phyloP scores from a whole-genome alignment of 2,113 vertebrate genomes.

The Protobothrops mucrosquamatus region DNA sequence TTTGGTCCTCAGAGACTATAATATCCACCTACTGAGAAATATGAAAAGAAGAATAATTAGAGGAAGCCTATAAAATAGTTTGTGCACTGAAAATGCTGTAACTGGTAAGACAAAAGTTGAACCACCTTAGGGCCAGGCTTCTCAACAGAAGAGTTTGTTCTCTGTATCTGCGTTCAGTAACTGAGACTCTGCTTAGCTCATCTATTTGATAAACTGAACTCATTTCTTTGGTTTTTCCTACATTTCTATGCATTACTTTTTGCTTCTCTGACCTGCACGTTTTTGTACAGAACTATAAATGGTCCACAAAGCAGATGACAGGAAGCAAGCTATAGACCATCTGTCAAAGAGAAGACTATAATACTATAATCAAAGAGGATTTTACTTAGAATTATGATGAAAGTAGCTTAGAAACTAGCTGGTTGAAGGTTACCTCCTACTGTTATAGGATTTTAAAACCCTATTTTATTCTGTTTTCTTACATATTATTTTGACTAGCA shows the following conservation, averaged over 20 bases:
- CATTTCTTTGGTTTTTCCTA: conserved; percentile 30
- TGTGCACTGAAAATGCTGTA: not conserved
- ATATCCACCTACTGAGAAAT: not conserved
- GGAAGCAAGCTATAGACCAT: conserved; percentile 46
- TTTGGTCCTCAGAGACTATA: not conserved
- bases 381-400: conserved; percentile 48
- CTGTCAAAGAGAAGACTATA: conserved; percentile 43
- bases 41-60: conserved; percentile 24
- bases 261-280: conserved; percentile 21
- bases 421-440: conserved; percentile 44
- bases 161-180: not conserved
- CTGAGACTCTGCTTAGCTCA: not conserved
- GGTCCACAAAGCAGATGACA: conserved; percentile 8
- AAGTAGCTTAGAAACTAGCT: conserved; percentile 56
- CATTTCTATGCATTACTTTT: not conserved
- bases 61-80: conserved; percentile 6
- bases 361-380: conserved; percentile 58
- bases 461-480: not conserved
- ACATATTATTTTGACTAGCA: conserved; percentile 29
- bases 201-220: conserved; percentile 9
- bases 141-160: not conserved
- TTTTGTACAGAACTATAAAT: conserved; percentile 23
- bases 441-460: conserved; percentile 7
- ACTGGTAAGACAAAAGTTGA: not conserved
- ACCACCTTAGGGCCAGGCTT: not conserved